phyloP scores from a whole-genome alignment of 1,140 invertebrate species.

The Eulimnadia texana region DNA sequence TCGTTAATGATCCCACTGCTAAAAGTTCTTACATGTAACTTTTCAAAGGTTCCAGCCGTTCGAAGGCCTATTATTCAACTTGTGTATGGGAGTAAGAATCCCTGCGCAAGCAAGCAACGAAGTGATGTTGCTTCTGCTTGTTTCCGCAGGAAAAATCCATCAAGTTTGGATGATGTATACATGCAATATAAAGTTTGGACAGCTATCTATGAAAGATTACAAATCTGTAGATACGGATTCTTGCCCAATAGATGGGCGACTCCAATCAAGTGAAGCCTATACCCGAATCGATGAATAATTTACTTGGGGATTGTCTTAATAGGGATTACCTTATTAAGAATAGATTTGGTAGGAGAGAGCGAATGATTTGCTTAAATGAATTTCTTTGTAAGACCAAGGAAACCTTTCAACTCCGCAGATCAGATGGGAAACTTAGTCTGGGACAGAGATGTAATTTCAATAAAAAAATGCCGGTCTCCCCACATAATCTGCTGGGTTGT shows the following conservation, averaged over 20 bases:
- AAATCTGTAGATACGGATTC: neutral
- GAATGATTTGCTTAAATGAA: no score
- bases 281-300: neutral
- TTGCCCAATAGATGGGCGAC: neutral
- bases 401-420: neutral
- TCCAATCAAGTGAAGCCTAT: neutral
- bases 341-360: neutral
- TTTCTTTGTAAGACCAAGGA: no score
- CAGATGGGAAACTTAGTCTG: neutral
- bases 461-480: neutral
- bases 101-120: no score
- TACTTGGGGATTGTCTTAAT: neutral
- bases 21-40: no score
- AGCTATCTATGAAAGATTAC: neutral
- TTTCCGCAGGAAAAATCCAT: neutral
- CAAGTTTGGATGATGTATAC: neutral
- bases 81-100: no score
- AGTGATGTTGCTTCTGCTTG: neutral
- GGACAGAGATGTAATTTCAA: neutral
- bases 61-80: no score
- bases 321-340: neutral
- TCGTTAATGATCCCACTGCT: no score
- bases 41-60: no score
- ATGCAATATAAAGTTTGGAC: neutral
- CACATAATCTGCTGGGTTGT: neutral